phyloP scores from a whole-genome alignment of 2,797 vertebrate species.

The Distichodus sexfasciatus region DNA sequence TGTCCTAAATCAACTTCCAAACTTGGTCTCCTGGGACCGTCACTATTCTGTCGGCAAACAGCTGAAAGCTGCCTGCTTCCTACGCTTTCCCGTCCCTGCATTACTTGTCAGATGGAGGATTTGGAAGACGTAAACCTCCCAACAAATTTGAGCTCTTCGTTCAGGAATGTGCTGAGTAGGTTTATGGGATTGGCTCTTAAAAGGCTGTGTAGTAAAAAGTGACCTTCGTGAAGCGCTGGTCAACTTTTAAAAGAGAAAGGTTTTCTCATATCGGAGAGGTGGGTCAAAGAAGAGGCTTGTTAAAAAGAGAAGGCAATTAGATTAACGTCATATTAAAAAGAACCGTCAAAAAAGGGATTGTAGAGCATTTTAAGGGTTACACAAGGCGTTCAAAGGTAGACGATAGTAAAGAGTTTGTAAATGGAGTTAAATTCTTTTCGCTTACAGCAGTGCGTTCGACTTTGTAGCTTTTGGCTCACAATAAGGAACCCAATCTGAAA shows the following conservation, averaged over 20 bases:
- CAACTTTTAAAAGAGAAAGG: background rate
- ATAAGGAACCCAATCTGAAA: background rate
- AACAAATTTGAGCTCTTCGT: background rate
- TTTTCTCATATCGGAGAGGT: background rate
- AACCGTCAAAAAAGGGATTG: background rate
- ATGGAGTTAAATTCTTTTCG: background rate
- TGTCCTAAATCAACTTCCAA: background rate
- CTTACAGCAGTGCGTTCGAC: background rate
- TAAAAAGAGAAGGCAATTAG: too few relatives aligned
- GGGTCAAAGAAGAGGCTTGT: background rate
- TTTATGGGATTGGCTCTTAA: conserved; percentile 12
- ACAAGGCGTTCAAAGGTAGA: background rate
- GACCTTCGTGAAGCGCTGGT: conserved; percentile 1
- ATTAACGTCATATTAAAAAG: too few relatives aligned
- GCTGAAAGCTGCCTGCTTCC: background rate
- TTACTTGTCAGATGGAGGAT: background rate
- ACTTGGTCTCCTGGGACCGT: background rate
- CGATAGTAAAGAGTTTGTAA: conserved; percentile 2
- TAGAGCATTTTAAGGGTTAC: background rate
- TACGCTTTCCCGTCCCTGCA: background rate
- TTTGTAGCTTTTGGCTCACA: background rate
- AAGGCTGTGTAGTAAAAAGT: background rate
- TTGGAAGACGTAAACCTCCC: too few relatives aligned
- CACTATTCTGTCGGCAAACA: background rate
- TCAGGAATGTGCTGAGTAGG: conserved; percentile 1